Evolutionary conservation across 2,888 invertebrate species (phyloP).

Genomic region (Noctuana brunneofusca): DNA sequence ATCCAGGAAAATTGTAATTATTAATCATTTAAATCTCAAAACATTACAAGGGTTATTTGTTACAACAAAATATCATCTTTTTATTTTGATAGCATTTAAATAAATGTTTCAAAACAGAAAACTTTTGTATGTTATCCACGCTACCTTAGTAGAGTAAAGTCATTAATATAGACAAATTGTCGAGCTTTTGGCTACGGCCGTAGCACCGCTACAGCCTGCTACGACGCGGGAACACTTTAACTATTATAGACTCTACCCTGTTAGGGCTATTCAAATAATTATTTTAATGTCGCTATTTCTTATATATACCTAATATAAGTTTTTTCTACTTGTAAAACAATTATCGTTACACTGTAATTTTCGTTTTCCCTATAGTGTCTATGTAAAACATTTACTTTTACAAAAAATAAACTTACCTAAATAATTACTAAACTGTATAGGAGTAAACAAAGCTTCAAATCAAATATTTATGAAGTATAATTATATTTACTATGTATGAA

Average conservation of each 20-base stretch:
- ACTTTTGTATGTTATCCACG: not conserved
- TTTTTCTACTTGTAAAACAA: not conserved
- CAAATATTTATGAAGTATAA: not conserved
- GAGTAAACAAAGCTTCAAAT: not conserved
- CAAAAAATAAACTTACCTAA: not conserved
- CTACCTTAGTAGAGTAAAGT: not conserved
- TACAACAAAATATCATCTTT: not conserved
- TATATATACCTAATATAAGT: not conserved
- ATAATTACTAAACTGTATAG: not conserved
- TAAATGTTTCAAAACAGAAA: not conserved
- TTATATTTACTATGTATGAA: not conserved
- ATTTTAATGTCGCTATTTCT: not conserved
- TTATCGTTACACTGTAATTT: not conserved
- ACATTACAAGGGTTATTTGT: not conserved
- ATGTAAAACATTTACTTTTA: too few species aligned
- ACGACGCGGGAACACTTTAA: constrained; percentile 28
- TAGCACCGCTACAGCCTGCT: constrained; percentile 41
- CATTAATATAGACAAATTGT: constrained; percentile 5
- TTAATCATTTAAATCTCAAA: too few species aligned
- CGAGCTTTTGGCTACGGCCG: constrained; percentile 35
- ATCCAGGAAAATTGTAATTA: not conserved
- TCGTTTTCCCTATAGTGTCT: too few species aligned
- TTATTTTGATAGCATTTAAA: not conserved
- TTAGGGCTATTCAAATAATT: not conserved
- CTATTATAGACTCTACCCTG: not conserved